Percentiles rank a stretch among this genome's conserved stretches.
Evolutionary conservation across 2,797 vertebrate species (phyloP).

Genomic region (Trachops cirrhosus): DNA sequence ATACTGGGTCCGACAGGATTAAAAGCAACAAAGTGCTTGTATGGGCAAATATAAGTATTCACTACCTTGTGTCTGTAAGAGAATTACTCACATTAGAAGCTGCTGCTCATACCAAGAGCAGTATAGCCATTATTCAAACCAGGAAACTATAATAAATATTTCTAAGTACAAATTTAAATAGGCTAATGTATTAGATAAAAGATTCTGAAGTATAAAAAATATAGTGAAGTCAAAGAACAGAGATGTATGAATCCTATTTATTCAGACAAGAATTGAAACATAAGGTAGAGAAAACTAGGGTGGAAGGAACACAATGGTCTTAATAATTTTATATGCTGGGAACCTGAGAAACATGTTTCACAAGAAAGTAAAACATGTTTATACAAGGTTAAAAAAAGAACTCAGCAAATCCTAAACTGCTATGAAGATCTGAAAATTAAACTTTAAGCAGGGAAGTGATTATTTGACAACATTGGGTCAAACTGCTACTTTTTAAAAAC

Average conservation of each 20-base stretch:
- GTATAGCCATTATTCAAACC: not conserved
- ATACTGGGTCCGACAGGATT: not conserved
- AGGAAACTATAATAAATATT: not conserved
- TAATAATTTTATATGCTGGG: not conserved
- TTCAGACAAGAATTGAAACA: not conserved
- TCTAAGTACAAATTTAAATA: not conserved
- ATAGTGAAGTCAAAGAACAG: not conserved
- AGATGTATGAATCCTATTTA: not conserved
- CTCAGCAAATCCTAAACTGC: not conserved
- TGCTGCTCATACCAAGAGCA: not conserved
- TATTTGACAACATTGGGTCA: not conserved
- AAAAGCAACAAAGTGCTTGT: not conserved
- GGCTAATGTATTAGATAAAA: not conserved
- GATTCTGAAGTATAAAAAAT: not conserved
- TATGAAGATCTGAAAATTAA: slow-evolving; percentile 29
- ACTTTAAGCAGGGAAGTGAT: not conserved
- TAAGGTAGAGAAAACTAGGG: not conserved
- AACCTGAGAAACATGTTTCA: not conserved
- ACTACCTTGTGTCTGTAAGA: not conserved
- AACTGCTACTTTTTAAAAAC: not conserved
- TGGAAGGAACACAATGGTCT: not conserved
- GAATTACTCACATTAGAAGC: not conserved
- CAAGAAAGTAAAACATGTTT: slow-evolving; percentile 5
- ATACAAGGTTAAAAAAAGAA: not conserved
- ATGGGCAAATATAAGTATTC: not conserved